phyloP scores from a whole-genome alignment of 2,888 invertebrate genomes.

The Gonocerus acuteangulatus region DNA sequence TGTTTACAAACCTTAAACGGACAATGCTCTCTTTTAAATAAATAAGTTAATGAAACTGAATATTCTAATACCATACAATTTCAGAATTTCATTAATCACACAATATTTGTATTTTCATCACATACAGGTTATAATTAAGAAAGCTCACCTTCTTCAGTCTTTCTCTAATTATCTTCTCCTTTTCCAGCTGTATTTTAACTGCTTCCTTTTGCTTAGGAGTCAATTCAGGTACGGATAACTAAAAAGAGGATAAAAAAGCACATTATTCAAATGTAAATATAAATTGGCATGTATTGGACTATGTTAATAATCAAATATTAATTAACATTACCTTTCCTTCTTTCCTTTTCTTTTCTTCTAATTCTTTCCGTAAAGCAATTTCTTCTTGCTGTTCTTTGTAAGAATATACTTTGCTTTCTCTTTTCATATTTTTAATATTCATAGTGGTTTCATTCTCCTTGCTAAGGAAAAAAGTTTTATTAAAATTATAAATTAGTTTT shows the following conservation, averaged over 20 bases:
- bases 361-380: conserved; percentile 79
- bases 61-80: too few relatives aligned
- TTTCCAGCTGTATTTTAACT: conserved; percentile 74
- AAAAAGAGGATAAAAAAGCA: background rate
- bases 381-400: conserved; percentile 96
- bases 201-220: conserved; percentile 89
- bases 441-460: conserved; percentile 46
- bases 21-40: too few relatives aligned
- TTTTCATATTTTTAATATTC: conserved; percentile 68
- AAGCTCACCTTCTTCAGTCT: conserved; percentile 46
- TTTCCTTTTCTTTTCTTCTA: conserved; percentile 77
- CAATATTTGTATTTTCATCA: too few relatives aligned
- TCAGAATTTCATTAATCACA: too few relatives aligned
- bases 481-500: background rate
- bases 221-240: conserved; percentile 51
- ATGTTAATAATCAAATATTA: background rate
- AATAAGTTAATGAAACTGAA: too few relatives aligned
- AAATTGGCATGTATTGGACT: too few relatives aligned
- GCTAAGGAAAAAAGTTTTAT: conserved; percentile 38
- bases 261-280: background rate
- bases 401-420: conserved; percentile 93
- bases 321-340: conserved; percentile 60
- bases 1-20: too few relatives aligned
- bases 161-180: conserved; percentile 70
- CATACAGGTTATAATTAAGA: background rate